Base-by-base conservation (phyloP, 2,797 vertebrate species). In the Chelon labrosus region DNA sequence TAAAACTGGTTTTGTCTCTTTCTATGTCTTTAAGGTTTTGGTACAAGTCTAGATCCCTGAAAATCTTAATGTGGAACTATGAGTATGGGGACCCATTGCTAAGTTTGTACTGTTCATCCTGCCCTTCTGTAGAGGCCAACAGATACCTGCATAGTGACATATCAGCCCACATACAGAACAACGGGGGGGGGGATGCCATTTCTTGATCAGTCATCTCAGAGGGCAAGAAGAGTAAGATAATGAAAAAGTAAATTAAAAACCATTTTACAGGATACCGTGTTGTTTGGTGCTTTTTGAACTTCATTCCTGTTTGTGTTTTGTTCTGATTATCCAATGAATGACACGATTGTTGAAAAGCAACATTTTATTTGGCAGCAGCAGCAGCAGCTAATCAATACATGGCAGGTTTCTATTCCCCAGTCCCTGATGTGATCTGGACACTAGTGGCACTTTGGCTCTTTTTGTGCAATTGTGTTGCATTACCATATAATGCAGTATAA, bases 241-340 rank as follows among this genome's bases (percentile, higher is more conserved):
- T 37, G 35, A 64, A 80, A 80, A 85, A 85, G 76, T 92, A 93
- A 92, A 93, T 91, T 85, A 94, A 93, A 93, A 92, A 89, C 77
- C 89, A 92, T 95, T 95, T 96, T 95, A 95, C 94, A 96, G 79
- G 85, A 93, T 74, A 17, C 50, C 54, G 52, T 70, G 69, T 88
- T 63, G 82, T 88, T 75, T 90, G 82, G 46, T 79, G 65, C 60
- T 67, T 71, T 54, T 16, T 41, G 27, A 67, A n/a, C 38, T 51
- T 10, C 5, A 31, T 42, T 50, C 13, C 14, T 60, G 27, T 54
- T 55, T 73, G 19, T 4, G 31, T 31, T 31, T 35, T 17, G 41
- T 42, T 63, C 1, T 14, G 5, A 61, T 64, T 17, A 27, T 72
- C 22, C 31, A 75, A 39, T 38, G 44, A 57, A 39, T 14, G n/a